Conservation (phyloP, 2,888 invertebrate species). For the Clepsis dumicolana region DNA sequence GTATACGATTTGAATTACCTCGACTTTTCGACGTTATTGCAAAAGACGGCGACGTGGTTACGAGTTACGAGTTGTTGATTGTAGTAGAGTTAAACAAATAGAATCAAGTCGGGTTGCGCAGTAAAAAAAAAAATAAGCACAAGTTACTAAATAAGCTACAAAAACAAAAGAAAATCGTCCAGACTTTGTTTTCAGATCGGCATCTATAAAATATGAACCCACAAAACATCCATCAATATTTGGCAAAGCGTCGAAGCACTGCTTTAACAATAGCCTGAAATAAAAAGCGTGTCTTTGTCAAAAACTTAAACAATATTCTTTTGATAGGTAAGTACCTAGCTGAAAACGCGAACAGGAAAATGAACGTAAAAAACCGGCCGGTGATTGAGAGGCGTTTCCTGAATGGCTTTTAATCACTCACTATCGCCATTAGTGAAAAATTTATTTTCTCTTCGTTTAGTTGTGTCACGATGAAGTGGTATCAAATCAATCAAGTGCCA, state of each 20-base stretch:
- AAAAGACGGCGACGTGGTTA: too few species aligned
- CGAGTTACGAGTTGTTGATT: too few species aligned
- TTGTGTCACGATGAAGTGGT: background rate
- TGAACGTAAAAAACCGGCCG: slow-evolving; percentile 29
- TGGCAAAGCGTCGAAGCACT: slow-evolving; percentile 22
- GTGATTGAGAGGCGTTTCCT: slow-evolving; percentile 34
- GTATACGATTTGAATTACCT: too few species aligned
- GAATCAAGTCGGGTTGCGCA: too few species aligned
- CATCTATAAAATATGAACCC: slow-evolving; percentile 3
- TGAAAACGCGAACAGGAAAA: slow-evolving; percentile 21
- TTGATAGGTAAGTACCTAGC: too few species aligned
- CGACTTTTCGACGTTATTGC: too few species aligned
- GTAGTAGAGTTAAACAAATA: too few species aligned
- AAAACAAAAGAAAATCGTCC: slow-evolving; percentile 2
- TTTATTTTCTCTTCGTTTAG: slow-evolving; percentile 4
- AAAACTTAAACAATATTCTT: slow-evolving; percentile 37
- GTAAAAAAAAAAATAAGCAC: too few species aligned
- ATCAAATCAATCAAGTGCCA: background rate
- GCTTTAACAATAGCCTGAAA: slow-evolving; percentile 16
- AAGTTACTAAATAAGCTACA: background rate
- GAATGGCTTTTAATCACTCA: slow-evolving; percentile 34
- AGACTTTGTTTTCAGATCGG: background rate
- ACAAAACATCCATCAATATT: slow-evolving; percentile 25
- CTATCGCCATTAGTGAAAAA: slow-evolving; percentile 16
- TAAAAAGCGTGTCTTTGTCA: slow-evolving; percentile 26